Conservation (phyloP, 2,888 invertebrate genomes). For the Sphaerophoria rueppellii region DNA sequence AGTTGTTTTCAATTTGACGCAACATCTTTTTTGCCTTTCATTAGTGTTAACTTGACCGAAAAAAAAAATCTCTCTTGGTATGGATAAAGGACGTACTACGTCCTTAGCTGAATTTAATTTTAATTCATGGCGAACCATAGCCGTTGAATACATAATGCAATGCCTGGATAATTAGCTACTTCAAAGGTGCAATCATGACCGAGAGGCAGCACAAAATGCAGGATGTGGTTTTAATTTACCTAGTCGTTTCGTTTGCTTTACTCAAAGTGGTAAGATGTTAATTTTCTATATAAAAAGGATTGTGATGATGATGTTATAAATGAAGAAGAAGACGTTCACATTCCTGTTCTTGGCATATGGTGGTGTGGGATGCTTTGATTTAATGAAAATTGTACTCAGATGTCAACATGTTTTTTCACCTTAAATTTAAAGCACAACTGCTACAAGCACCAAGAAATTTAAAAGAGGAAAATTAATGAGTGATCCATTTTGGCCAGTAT, state of each 20-base stretch:
- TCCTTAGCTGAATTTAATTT: not conserved
- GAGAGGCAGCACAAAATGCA: not conserved
- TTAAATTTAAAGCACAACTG: no score
- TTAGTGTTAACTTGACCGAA: not conserved
- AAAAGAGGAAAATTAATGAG: conserved; percentile 23
- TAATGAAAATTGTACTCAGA: no score
- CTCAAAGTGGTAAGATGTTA: not conserved
- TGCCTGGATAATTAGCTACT: conserved; percentile 33
- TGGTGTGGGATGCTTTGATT: no score
- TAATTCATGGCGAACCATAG: not conserved
- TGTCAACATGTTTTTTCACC: no score
- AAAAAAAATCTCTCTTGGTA: not conserved
- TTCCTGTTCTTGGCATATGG: no score
- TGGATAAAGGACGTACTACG: not conserved
- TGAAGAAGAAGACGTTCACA: no score
- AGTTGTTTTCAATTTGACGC: not conserved
- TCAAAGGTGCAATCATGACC: conserved; percentile 27
- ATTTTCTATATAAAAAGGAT: no score
- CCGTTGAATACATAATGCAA: conserved; percentile 19
- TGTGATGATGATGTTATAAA: no score
- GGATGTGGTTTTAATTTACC: conserved; percentile 31
- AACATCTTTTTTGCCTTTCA: not conserved
- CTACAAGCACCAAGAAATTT: not conserved
- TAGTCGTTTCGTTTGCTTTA: not conserved
- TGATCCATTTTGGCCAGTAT: not conserved